phyloP scores from a whole-genome alignment of 2,888 invertebrate genomes.

The Idaea biselata region DNA sequence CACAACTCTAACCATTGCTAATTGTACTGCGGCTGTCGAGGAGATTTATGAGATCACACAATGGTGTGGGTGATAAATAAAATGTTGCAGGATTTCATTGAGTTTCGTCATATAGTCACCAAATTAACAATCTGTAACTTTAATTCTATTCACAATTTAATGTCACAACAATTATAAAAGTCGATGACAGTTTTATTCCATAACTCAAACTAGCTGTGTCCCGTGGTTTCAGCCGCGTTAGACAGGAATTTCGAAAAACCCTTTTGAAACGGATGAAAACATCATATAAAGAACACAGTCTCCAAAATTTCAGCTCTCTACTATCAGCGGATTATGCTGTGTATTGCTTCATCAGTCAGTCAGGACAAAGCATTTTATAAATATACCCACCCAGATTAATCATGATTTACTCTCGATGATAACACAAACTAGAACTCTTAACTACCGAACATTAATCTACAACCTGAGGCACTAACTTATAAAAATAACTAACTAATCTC shows the following conservation, averaged over 20 bases:
- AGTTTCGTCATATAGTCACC: neutral
- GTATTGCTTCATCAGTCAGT: too few relatives aligned
- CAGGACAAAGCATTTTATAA: too few relatives aligned
- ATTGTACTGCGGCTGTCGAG: neutral
- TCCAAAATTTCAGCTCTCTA: too few relatives aligned
- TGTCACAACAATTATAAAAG: neutral
- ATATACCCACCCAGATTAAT: too few relatives aligned
- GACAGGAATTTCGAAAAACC: too few relatives aligned
- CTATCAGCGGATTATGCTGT: too few relatives aligned
- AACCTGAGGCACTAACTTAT: neutral
- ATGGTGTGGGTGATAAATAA: neutral
- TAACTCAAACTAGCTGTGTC: too few relatives aligned
- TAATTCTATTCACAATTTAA: neutral
- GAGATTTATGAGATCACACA: neutral
- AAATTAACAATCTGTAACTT: neutral
- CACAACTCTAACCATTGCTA: slow-evolving; percentile 2
- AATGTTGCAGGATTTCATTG: neutral
- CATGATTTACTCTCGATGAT: too few relatives aligned
- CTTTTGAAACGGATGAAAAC: too few relatives aligned
- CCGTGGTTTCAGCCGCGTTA: too few relatives aligned
- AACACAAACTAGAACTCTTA: neutral
- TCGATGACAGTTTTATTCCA: too few relatives aligned
- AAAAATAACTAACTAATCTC: neutral
- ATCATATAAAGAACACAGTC: too few relatives aligned
- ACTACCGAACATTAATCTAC: neutral